These are phyloP conservation scores for Dilophus febrilis DNA, from an alignment of 2,888 invertebrate genomes.

Conservation along the genomic window DNA sequence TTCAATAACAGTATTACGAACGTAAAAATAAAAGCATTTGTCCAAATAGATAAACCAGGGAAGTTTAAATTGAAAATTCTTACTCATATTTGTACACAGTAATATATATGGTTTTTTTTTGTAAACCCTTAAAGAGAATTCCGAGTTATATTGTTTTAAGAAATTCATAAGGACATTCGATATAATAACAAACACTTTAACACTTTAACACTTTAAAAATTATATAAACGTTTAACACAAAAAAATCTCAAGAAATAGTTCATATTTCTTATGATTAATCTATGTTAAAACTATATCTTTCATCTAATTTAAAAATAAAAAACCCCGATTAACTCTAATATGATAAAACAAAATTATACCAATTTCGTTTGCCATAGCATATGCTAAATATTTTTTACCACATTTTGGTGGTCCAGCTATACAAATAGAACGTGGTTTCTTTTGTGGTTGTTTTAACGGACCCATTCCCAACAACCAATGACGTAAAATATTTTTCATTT, in stretches of 20 bases:
- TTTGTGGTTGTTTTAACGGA: slow-evolving; percentile 22
- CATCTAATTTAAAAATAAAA: not conserved
- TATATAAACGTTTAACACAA: too few species aligned
- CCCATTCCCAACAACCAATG: slow-evolving; percentile 29
- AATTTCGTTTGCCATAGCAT: slow-evolving; percentile 52
- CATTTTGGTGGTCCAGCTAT: slow-evolving; percentile 46
- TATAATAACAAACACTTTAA: too few species aligned
- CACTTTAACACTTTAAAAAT: too few species aligned
- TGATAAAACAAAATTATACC: slow-evolving; percentile 18
- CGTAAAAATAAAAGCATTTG: too few species aligned
- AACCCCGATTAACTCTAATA: not conserved
- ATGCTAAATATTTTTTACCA: slow-evolving; percentile 50
- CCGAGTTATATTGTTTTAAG: too few species aligned
- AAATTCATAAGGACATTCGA: too few species aligned
- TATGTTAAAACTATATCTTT: not conserved
- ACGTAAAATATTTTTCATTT: slow-evolving; percentile 37
- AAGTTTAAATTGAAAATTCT: too few species aligned
- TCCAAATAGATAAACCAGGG: too few species aligned
- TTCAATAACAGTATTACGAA: too few species aligned
- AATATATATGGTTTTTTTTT: too few species aligned
- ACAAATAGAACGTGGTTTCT: slow-evolving; percentile 40
- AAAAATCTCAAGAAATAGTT: not conserved
- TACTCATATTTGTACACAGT: too few species aligned
- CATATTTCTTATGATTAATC: not conserved
- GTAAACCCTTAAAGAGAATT: too few species aligned